Conservation (phyloP, 2,797 vertebrate species). For the Arctocebus calabarensis region DNA sequence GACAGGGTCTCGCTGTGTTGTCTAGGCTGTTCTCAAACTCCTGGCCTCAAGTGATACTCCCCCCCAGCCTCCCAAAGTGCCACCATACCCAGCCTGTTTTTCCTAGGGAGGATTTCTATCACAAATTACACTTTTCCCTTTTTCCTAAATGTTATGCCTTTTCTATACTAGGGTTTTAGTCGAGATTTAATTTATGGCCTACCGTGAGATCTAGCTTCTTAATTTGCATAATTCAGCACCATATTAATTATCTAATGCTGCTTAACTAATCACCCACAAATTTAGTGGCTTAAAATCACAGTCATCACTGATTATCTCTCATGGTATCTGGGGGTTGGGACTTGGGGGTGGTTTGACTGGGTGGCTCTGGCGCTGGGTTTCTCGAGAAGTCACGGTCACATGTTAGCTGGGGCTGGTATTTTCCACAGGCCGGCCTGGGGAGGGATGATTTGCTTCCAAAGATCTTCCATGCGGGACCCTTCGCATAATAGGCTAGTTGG, state of each 20-base stretch:
- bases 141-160: background rate
- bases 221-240: background rate
- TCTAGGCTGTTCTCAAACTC: background rate
- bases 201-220: background rate
- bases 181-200: background rate
- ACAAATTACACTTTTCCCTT: background rate
- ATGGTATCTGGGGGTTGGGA: background rate
- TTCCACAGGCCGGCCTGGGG: background rate
- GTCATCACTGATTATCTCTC: fast-evolving
- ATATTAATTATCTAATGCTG: background rate
- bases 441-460: background rate
- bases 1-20: background rate
- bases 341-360: fast-evolving
- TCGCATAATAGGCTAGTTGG: too few species aligned
- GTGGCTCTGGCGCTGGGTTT: background rate
- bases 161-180: background rate
- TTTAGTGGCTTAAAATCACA: too few species aligned
- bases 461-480: too few species aligned
- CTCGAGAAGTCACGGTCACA: fast-evolving
- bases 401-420: background rate
- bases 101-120: background rate
- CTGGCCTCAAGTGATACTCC: too few species aligned
- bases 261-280: background rate
- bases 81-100: background rate
- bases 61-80: background rate